Percentiles rank a stretch among this genome's conserved stretches.
phyloP scores from a whole-genome alignment of 2,888 invertebrate species.

The Agrochola circellaris region DNA sequence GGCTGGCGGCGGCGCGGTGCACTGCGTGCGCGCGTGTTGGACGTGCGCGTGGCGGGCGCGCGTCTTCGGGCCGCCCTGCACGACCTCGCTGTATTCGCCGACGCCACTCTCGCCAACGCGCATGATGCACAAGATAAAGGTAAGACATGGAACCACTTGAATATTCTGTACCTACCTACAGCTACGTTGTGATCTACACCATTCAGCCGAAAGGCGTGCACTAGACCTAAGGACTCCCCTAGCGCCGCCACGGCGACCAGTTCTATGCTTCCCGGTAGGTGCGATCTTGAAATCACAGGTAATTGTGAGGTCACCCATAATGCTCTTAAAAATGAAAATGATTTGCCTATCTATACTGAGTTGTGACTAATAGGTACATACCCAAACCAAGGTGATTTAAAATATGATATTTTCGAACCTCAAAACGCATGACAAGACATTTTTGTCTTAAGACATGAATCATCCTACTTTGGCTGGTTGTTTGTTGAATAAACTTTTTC shows the following conservation, averaged over 20 bases:
- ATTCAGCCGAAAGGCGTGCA: neutral
- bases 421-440: conserved; percentile 5
- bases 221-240: neutral
- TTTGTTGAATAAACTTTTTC: conserved; percentile 6
- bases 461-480: conserved; percentile 3
- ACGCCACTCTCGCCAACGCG: conserved; percentile 96
- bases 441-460: conserved; percentile 25
- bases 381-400: neutral
- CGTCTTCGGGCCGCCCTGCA: conserved; percentile 95
- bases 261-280: neutral
- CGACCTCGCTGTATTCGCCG: conserved; percentile 97
- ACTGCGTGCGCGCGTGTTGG: conserved; percentile 94
- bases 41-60: conserved; percentile 95
- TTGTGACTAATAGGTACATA: conserved; percentile 14
- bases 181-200: neutral
- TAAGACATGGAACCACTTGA: conserved; percentile 56
- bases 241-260: neutral
- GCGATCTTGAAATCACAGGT: neutral
- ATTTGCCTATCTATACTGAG: conserved; percentile 10
- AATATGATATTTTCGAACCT: conserved; percentile 28
- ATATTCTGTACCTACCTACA: neutral
- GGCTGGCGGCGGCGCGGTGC: conserved; percentile 96
- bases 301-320: neutral
- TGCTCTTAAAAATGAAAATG: conserved; percentile 6
- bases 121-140: conserved; percentile 95